A percentile compares a stretch with the other conserved stretches of the same genome.
Conservation (phyloP, 2,888 invertebrate genomes). For the Clostera curtula region DNA sequence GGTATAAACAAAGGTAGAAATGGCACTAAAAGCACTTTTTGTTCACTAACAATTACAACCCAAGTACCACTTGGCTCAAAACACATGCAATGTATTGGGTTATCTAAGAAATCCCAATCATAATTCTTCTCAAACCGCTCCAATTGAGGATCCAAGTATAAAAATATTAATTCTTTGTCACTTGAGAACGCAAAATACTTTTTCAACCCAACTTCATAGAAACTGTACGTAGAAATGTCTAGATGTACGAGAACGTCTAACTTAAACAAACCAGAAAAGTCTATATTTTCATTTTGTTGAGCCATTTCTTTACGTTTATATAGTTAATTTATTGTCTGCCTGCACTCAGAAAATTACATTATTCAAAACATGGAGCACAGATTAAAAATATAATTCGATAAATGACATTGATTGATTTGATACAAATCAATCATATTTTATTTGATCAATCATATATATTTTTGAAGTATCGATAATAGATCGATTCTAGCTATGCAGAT, state of each 20-base stretch:
- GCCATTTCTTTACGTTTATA: slow-evolving; percentile 35
- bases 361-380: no score
- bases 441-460: no score
- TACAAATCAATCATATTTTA: no score
- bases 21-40: slow-evolving; percentile 64
- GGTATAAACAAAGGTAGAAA: slow-evolving; percentile 63
- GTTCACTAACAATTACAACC: slow-evolving; percentile 78
- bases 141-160: slow-evolving; percentile 51
- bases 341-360: no score
- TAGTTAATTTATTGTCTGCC: no score
- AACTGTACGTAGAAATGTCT: slow-evolving; percentile 52
- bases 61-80: slow-evolving; percentile 90
- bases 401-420: no score
- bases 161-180: slow-evolving; percentile 53
- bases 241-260: slow-evolving; percentile 60
- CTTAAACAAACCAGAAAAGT: slow-evolving; percentile 66
- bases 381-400: no score
- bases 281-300: slow-evolving; percentile 46
- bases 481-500: no score
- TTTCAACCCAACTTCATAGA: slow-evolving; percentile 64
- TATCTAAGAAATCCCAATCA: slow-evolving; percentile 66
- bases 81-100: slow-evolving; percentile 81
- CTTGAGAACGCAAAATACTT: slow-evolving; percentile 64
- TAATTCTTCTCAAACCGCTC: slow-evolving; percentile 55
- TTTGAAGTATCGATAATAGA: no score